Evolutionary conservation across 35 echinoderm and acorn worm species (phyloP).

Genomic region (Nesometra sesokonis): DNA sequence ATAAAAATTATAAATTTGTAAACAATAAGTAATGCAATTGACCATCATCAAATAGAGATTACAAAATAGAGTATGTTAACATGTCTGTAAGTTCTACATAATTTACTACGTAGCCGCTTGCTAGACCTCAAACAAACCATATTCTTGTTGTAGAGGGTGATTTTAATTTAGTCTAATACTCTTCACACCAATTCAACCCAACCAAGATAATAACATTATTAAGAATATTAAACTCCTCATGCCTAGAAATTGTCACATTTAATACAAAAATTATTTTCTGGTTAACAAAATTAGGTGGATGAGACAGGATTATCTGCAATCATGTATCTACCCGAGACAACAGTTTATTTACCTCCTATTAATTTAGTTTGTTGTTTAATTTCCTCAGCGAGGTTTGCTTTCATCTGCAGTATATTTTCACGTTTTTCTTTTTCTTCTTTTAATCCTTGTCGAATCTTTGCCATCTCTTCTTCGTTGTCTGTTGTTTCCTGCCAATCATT

Average conservation of each 20-base stretch:
- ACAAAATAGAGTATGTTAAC: background rate
- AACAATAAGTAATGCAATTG: background rate
- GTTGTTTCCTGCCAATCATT: background rate
- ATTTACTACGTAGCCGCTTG: no score
- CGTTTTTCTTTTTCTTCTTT: slow-evolving; percentile 40
- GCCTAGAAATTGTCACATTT: background rate
- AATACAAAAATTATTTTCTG: background rate
- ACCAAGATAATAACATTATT: no score
- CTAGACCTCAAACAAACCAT: no score
- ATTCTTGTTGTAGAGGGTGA: no score
- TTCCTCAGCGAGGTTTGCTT: slow-evolving; percentile 33
- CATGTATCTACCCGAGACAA: background rate
- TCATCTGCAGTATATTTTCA: slow-evolving; percentile 33
- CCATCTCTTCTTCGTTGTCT: background rate
- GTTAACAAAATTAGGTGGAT: background rate
- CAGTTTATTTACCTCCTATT: slow-evolving; percentile 24
- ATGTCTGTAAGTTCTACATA: no score
- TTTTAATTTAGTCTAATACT: no score
- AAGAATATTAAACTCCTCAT: no score
- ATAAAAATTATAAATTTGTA: background rate
- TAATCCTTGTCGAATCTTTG: slow-evolving; percentile 12
- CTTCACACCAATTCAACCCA: no score
- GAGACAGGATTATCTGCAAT: background rate
- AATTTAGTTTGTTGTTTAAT: slow-evolving; percentile 50
- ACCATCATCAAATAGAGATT: background rate